phyloP scores from a whole-genome alignment of 2,888 invertebrate genomes.

The Abrostola tripartita region DNA sequence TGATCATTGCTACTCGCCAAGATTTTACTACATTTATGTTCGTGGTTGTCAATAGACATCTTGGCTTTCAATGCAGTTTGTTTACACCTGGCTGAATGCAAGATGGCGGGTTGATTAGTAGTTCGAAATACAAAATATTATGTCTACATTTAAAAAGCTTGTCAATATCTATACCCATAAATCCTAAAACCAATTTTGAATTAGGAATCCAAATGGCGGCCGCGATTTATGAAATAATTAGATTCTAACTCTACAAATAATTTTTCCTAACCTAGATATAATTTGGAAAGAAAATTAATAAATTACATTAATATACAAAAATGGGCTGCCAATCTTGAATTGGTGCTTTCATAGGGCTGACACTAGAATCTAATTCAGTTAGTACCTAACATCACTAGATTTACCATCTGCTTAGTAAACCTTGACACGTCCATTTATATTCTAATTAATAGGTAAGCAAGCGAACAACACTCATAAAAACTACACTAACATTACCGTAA shows the following conservation, averaged over 20 bases:
- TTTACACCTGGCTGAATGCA: neutral
- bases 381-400: neutral
- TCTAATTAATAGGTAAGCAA: conserved; percentile 9
- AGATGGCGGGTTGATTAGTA: conserved; percentile 3
- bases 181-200: too few relatives aligned
- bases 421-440: neutral
- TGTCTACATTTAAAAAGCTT: neutral
- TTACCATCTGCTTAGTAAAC: neutral
- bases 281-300: too few relatives aligned
- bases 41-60: conserved; percentile 31
- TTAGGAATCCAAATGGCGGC: too few relatives aligned
- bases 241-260: too few relatives aligned
- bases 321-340: neutral
- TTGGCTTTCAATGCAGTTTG: conserved; percentile 4
- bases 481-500: conserved; percentile 42
- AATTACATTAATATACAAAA: too few relatives aligned
- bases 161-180: too few relatives aligned
- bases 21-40: conserved; percentile 60
- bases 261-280: too few relatives aligned
- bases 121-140: neutral
- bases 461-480: conserved; percentile 4
- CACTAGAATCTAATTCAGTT: too few relatives aligned
- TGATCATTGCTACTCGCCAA: conserved; percentile 70
- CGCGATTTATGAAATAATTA: neutral
- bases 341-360: too few relatives aligned